Base-by-base conservation (phyloP, 2,113 vertebrate species). In the Elaphurus davidianus region DNA sequence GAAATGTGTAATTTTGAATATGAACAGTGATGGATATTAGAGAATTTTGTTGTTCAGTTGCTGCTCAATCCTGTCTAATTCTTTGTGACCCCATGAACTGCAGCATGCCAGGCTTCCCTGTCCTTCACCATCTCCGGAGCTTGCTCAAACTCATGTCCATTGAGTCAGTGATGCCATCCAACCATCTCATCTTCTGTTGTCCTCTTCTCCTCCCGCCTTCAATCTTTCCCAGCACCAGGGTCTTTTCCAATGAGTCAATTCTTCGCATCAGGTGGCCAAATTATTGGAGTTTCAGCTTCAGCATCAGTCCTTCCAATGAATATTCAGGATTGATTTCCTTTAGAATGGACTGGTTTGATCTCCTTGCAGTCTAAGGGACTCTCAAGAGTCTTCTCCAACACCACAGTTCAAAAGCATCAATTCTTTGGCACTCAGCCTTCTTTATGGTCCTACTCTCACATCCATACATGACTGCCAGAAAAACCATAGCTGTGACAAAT, bases 181-280 rank as follows among this genome's bases (percentile, higher is more conserved):
- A 67, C 33, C 33, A 36, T 11, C 33, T 36, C 64, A n/a, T 21
- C 17, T 5, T 67, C 17, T 67, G 33, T 36, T 2, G 0, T 36
- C 8, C 33, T 33, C 17, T 67, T 67, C 64, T 67, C 33, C 8
- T 67, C 64, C 17, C 0, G 0, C 33, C 33, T 5, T n/a, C 64
- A 67, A 10, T 67, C 64, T 67, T 67, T 67, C 33, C 62, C 16
- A n/a, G 33, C 7, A 67, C 36, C 8, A 19, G 16, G 16, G 33
- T 67, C 17, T 67, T 67, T n/a, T n/a, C 33, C 5, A n/a, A 67
- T n/a, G 64, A n/a, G 64, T 67, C 64, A 67, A 33, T 19, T 67
- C 33, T 67, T 67, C 0, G 0, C 16, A 67, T n/a, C 33, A n/a
- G 62, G 8, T n/a, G 33, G 33, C 33, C 33, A 67, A n/a, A 67